Evolutionary conservation across 2,113 vertebrate genomes (phyloP).

Genomic region (Hippocampus comes): DNA sequence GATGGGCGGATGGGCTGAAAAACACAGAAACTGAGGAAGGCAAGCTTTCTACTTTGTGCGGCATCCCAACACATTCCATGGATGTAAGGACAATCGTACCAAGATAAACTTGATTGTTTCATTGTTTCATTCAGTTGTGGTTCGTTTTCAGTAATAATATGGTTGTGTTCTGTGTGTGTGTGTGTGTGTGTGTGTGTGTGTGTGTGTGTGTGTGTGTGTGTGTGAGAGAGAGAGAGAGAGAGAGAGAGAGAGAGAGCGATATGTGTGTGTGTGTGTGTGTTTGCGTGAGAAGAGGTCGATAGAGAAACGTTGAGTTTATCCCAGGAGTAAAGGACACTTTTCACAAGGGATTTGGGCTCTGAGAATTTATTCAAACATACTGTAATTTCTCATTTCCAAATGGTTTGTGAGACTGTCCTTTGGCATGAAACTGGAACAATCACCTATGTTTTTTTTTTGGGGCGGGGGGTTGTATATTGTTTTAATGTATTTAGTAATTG

Average conservation of each 20-base stretch:
- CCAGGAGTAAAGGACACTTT: slow-evolving; percentile 67
- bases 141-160: slow-evolving; percentile 32
- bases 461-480: slow-evolving; percentile 14
- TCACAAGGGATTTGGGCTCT: slow-evolving; percentile 58
- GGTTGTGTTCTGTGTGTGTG: slow-evolving; percentile 22
- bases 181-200: too few relatives aligned
- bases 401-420: slow-evolving; percentile 59
- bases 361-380: slow-evolving; percentile 31
- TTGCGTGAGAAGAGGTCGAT: slow-evolving; percentile 12
- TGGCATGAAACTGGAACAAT: slow-evolving; percentile 69
- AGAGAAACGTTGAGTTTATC: slow-evolving; percentile 20
- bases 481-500: slow-evolving; percentile 53
- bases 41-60: slow-evolving; percentile 21
- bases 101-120: slow-evolving; percentile 24
- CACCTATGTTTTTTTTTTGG: slow-evolving; percentile 21
- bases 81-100: slow-evolving; percentile 31
- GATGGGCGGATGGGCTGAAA: slow-evolving; percentile 19
- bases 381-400: slow-evolving; percentile 43
- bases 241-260: too few relatives aligned
- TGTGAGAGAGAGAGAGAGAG: too few relatives aligned
- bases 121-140: slow-evolving; percentile 18
- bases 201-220: too few relatives aligned
- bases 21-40: slow-evolving; percentile 33
- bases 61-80: slow-evolving; percentile 53
- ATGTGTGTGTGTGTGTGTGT: too few relatives aligned